Evolutionary conservation across 2,113 vertebrate genomes (phyloP).

Genomic region (Carassius auratus): DNA sequence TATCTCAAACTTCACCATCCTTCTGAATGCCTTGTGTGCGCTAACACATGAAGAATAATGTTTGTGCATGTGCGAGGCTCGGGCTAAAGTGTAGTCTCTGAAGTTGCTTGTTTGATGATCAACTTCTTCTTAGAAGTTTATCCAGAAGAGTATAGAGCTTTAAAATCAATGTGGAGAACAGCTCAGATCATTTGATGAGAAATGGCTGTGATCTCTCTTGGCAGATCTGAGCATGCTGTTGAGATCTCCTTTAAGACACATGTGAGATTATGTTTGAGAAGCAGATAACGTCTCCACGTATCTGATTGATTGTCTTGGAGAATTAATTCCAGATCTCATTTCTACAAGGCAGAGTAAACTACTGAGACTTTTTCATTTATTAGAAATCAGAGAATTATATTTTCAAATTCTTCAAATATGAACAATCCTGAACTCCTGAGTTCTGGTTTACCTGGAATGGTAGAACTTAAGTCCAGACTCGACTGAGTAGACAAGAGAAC

Average conservation of each 20-base stretch:
- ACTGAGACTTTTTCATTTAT: not conserved
- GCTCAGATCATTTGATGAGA: not conserved
- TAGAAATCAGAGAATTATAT: not conserved
- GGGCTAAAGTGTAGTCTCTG: too few species aligned
- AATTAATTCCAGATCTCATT: not conserved
- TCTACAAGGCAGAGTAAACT: not conserved
- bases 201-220: not conserved
- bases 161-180: not conserved
- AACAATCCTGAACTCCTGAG: not conserved
- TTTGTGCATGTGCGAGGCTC: slow-evolving; percentile 54
- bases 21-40: slow-evolving; percentile 41
- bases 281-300: not conserved
- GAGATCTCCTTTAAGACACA: not conserved
- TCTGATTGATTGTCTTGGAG: not conserved
- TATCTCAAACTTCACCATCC: slow-evolving; percentile 63
- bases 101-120: not conserved
- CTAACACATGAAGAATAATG: slow-evolving; percentile 63
- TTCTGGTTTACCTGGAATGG: not conserved
- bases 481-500: too few species aligned
- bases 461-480: not conserved
- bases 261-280: not conserved
- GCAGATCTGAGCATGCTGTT: not conserved
- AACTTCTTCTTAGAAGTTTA: not conserved
- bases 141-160: not conserved
- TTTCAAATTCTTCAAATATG: not conserved